Evolutionary conservation across 2,888 invertebrate genomes (phyloP).

Genomic region (Lissonota sp.): DNA sequence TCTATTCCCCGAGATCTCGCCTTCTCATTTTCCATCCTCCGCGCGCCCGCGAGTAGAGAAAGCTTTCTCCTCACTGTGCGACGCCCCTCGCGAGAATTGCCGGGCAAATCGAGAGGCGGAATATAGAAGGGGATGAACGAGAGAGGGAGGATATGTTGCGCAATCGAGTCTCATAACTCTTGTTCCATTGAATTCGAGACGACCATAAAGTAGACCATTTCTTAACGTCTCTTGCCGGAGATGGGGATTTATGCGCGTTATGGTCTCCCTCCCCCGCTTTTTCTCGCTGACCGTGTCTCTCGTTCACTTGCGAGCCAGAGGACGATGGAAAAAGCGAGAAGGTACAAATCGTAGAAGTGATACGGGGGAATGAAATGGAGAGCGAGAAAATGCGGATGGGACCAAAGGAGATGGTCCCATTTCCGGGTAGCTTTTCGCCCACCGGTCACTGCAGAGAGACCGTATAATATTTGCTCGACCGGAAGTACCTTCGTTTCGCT

Average conservation of each 20-base stretch:
- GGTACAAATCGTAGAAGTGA: constrained; percentile 20
- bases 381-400: background rate
- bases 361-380: background rate
- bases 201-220: constrained; percentile 75
- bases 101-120: background rate
- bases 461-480: constrained; percentile 34
- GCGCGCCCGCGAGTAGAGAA: constrained; percentile 13
- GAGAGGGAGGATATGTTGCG: constrained; percentile 33
- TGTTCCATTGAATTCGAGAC: constrained; percentile 76
- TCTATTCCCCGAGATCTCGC: constrained; percentile 19
- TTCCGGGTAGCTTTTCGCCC: constrained; percentile 54
- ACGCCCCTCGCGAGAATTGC: constrained; percentile 34
- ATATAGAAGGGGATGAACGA: constrained; percentile 4
- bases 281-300: constrained; percentile 53
- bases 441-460: constrained; percentile 47
- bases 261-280: background rate
- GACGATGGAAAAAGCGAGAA: constrained; percentile 7
- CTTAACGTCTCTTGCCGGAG: constrained; percentile 70
- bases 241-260: constrained; percentile 71
- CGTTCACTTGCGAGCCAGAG: constrained; percentile 1
- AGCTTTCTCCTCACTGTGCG: constrained; percentile 18
- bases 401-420: constrained; percentile 54
- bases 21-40: constrained; percentile 43
- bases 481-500: constrained; percentile 54
- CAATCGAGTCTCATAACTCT: constrained; percentile 72